Base-by-base conservation (phyloP, 2,888 invertebrate genomes). In the Dione juno region DNA sequence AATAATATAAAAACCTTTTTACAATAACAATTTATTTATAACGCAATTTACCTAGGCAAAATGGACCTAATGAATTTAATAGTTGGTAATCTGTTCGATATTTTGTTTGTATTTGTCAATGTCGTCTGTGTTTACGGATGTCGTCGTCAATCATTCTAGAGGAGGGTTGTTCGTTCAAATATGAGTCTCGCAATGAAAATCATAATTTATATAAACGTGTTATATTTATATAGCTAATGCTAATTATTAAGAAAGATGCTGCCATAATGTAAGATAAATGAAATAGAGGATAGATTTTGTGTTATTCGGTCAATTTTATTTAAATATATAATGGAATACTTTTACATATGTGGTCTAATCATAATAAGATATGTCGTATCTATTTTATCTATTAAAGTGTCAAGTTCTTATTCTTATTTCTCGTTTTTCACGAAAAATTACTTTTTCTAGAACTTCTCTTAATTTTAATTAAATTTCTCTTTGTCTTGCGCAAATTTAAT, bases 91-190 rank as follows among this genome's bases (percentile, higher is more conserved):
- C 28, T 21, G 28, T 57, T 66, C 14, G 19, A 57, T 21, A 50
- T 48, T 64, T 53, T 65, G 41, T 54, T 52, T 63, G 54, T 63
- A 21, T 69, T 69, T 63, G 68, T 61, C 59, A 40, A 59, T 57
- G 41, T 53, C 35, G 63, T 48, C 54, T 63, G 40, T 43, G 48
- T 69, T 69, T 69, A 63, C 68, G 53, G 63, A 69, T 54, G 43
- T 63, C 45, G 45, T 58, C 68, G 63, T 69, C 68, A 64, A 69
- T 69, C 68, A 69, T 63, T 53, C 11, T 40, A 37, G 54, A 57
- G 21, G 43, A 61, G 43, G 61, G 43, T 28, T 45, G 61, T n/a
- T 61, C 21, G 10, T 45, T n/a, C 45, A 28, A 59, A 61, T 61
- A 43, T 59, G 14, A 14, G 10, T 45, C 28, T 43, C 13, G 16